Percentiles rank a stretch among this genome's conserved stretches.
Evolutionary conservation across 2,113 vertebrate species (phyloP).

Genomic region (Pseudopipra pipra): DNA sequence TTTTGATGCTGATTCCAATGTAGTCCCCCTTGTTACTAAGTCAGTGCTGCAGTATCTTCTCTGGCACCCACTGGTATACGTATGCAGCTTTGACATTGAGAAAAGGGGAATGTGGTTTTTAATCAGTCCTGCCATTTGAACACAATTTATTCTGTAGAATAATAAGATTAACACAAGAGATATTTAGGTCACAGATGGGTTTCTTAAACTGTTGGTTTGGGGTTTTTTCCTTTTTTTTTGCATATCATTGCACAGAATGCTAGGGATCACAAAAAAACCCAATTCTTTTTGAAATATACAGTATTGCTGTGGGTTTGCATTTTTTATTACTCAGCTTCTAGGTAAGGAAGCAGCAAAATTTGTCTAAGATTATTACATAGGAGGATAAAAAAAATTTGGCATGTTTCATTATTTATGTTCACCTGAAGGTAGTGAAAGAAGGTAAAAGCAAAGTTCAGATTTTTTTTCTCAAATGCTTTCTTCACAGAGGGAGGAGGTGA

Average conservation of each 20-base stretch:
- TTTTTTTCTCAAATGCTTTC: background rate
- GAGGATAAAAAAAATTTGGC: background rate
- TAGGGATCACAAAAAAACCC: conserved; percentile 52
- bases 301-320: conserved; percentile 23
- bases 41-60: conserved; percentile 63
- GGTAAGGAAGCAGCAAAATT: conserved; percentile 36
- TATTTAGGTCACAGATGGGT: conserved; percentile 68
- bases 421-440: background rate
- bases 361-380: conserved; percentile 55
- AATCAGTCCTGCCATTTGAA: conserved; percentile 50
- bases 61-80: conserved; percentile 27
- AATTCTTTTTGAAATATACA: conserved; percentile 50
- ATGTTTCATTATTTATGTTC: conserved; percentile 40
- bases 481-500: background rate
- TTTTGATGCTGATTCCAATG: conserved; percentile 16
- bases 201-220: conserved; percentile 36
- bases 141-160: conserved; percentile 48
- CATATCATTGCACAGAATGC: conserved; percentile 38
- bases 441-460: conserved; percentile 33
- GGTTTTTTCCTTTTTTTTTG: background rate
- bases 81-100: conserved; percentile 71
- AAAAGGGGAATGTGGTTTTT: conserved; percentile 41
- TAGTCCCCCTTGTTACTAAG: conserved; percentile 26
- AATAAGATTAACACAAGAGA: conserved; percentile 43
- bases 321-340: conserved; percentile 45